Percentiles rank a stretch among this genome's conserved stretches.
These are phyloP conservation scores for Buathra laborator DNA, from an alignment of 2,888 invertebrate species.

Conservation along the genomic window DNA sequence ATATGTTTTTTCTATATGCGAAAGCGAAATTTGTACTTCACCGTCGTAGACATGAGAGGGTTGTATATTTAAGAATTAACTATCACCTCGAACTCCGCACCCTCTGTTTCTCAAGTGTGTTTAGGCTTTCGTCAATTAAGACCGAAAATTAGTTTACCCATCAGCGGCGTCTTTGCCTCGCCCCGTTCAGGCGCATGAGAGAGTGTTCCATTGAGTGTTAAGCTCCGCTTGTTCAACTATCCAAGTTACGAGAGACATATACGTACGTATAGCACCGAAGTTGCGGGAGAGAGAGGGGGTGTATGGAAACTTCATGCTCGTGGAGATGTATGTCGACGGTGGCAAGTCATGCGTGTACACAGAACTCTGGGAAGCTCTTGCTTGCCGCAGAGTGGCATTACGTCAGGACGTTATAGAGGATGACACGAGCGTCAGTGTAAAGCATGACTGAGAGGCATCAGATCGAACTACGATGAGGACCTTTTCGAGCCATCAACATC, in stretches of 20 bases:
- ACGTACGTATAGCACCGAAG: neutral
- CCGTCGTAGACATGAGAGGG: neutral
- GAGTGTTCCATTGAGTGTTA: slow-evolving; percentile 32
- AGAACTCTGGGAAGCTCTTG: slow-evolving; percentile 13
- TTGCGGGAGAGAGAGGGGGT: neutral
- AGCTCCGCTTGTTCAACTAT: slow-evolving; percentile 27
- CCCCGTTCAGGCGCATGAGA: slow-evolving; percentile 14
- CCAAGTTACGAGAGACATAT: slow-evolving; percentile 11
- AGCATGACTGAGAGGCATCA: slow-evolving; percentile 29
- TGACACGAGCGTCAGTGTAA: slow-evolving; percentile 32
- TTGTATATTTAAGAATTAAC: slow-evolving; percentile 15
- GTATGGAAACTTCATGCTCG: slow-evolving; percentile 35
- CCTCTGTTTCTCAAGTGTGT: slow-evolving; percentile 33
- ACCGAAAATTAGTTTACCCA: slow-evolving; percentile 62
- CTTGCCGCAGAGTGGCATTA: slow-evolving; percentile 44
- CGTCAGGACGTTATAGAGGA: slow-evolving; percentile 43
- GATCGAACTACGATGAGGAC: slow-evolving; percentile 30
- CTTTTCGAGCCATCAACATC: slow-evolving; percentile 41
- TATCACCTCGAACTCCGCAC: neutral
- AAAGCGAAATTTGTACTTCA: neutral
- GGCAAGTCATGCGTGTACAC: slow-evolving; percentile 36
- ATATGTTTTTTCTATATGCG: neutral
- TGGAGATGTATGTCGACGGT: slow-evolving; percentile 8
- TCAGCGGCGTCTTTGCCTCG: slow-evolving; percentile 31
- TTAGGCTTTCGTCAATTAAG: slow-evolving; percentile 57